Evolutionary conservation across 1,140 invertebrate species (phyloP).

Genomic region (Drosophila carrolli): DNA sequence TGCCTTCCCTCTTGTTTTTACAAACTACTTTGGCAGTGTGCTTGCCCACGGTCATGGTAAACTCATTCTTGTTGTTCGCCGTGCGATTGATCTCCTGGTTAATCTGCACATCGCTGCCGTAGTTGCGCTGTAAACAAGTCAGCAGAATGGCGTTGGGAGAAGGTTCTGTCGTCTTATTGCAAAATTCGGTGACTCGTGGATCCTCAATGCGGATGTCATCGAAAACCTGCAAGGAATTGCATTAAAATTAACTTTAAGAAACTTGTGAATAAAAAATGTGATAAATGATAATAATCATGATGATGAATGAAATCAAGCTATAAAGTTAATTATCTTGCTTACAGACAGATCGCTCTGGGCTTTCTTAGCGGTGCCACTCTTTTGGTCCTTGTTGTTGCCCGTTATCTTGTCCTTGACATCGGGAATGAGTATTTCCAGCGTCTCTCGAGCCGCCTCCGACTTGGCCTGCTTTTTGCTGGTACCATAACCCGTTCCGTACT

Average conservation of each 20-base stretch:
- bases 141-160: conserved; percentile 96
- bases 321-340: conserved; percentile 31
- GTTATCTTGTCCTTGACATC: conserved; percentile 94
- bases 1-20: conserved; percentile 98
- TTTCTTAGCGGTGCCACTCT: conserved; percentile 83
- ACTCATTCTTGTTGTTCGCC: conserved; percentile 97
- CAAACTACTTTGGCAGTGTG: conserved; percentile 95
- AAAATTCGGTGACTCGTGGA: conserved; percentile 96
- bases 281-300: too few relatives aligned
- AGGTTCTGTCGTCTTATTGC: conserved; percentile 97
- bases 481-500: conserved; percentile 96
- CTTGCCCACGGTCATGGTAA: conserved; percentile 97
- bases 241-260: too few relatives aligned
- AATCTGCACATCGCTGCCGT: conserved; percentile 95
- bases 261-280: too few relatives aligned
- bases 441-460: conserved; percentile 94
- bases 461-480: conserved; percentile 98
- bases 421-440: conserved; percentile 96
- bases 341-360: conserved; percentile 88
- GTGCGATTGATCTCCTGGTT: conserved; percentile 94
- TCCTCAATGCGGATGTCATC: conserved; percentile 97
- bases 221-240: conserved; percentile 89
- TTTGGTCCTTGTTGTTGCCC: conserved; percentile 87
- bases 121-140: conserved; percentile 96
- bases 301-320: not conserved